Percentiles rank a stretch among this genome's conserved stretches.
These are phyloP conservation scores for Caranx melampygus DNA, from an alignment of 2,113 vertebrate species.

Conservation along the genomic window DNA sequence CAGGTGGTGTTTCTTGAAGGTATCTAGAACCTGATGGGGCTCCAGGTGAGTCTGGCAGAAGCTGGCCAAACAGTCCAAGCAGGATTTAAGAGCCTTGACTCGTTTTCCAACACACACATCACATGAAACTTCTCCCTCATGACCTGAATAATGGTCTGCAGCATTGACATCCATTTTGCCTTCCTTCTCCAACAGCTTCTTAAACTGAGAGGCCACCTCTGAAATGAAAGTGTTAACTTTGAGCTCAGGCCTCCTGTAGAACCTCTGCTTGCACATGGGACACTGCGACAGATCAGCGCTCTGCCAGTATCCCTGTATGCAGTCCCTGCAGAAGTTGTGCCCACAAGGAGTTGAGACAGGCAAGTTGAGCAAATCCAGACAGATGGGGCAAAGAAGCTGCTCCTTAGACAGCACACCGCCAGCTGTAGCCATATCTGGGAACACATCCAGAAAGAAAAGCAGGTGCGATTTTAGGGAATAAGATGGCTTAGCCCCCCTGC, in stretches of 20 bases:
- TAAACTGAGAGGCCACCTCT: constrained; percentile 63
- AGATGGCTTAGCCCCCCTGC: not conserved
- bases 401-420: constrained; percentile 65
- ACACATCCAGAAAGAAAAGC: constrained; percentile 61
- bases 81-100: constrained; percentile 88
- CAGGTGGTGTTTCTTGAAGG: constrained; percentile 89
- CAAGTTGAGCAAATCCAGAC: constrained; percentile 74
- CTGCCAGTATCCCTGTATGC: constrained; percentile 71
- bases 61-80: constrained; percentile 91
- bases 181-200: constrained; percentile 2
- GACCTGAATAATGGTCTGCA: not conserved
- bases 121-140: constrained; percentile 83
- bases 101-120: constrained; percentile 88
- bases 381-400: constrained; percentile 80
- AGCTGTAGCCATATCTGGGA: constrained; percentile 71
- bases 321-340: constrained; percentile 81
- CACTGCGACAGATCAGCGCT: constrained; percentile 57
- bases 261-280: constrained; percentile 75
- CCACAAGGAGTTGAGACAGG: constrained; percentile 77
- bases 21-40: constrained; percentile 80
- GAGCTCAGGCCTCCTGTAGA: constrained; percentile 67
- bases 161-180: not conserved
- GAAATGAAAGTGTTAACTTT: constrained; percentile 77
- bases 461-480: constrained; percentile 53
- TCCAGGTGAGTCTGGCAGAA: constrained; percentile 91